These are phyloP conservation scores for Orthonyx spaldingii DNA, from an alignment of 2,113 vertebrate genomes.

Conservation along the genomic window DNA sequence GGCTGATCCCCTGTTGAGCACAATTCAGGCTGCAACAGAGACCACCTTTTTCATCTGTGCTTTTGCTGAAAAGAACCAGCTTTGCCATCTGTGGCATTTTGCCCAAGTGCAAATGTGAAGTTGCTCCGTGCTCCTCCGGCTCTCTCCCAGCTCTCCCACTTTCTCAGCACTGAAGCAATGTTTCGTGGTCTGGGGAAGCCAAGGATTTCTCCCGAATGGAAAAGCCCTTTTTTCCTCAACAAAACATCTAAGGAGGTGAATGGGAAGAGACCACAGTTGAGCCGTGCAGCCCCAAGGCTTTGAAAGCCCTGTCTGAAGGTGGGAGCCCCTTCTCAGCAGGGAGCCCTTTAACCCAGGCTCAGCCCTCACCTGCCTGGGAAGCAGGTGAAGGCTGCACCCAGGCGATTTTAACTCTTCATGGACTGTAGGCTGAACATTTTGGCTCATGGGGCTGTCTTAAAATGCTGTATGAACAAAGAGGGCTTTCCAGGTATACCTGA, in stretches of 20 bases:
- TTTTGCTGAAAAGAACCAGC: background rate
- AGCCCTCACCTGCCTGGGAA: background rate
- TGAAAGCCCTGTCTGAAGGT: background rate
- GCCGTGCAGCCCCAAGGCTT: background rate
- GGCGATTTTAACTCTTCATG: background rate
- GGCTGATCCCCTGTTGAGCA: background rate
- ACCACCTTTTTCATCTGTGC: background rate
- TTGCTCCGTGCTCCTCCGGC: fast-evolving
- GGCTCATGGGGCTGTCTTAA: background rate
- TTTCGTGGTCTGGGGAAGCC: background rate
- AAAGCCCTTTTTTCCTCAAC: background rate
- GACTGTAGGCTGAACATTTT: background rate
- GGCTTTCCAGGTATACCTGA: background rate
- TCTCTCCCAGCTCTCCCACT: background rate
- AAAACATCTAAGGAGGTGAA: background rate
- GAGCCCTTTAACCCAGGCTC: background rate
- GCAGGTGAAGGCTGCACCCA: background rate
- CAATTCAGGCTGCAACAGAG: background rate
- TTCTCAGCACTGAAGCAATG: background rate
- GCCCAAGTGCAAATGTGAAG: background rate
- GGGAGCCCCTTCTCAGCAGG: too few species aligned
- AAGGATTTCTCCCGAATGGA: background rate
- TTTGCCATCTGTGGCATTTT: background rate
- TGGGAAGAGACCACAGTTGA: background rate
- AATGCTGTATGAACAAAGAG: background rate